A percentile compares a stretch with the other conserved stretches of the same genome.
Conservation (phyloP, 2,113 vertebrate genomes). For the Pipra filicauda region DNA sequence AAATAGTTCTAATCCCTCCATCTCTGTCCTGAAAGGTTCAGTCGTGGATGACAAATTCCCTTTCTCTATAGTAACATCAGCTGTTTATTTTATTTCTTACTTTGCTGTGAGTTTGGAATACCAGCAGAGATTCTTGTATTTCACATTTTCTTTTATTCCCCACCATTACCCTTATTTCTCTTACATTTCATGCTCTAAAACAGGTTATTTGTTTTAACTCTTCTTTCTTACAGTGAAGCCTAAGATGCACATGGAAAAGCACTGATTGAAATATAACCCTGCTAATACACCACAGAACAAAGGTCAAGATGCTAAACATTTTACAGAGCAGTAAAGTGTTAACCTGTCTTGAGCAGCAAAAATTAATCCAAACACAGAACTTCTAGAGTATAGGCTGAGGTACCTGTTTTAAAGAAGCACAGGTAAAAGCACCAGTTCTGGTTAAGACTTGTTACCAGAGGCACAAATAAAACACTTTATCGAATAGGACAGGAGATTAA, state of each 20-base stretch:
- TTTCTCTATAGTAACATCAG: neutral
- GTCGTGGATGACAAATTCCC: neutral
- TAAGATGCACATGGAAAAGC: neutral
- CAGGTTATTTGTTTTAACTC: neutral
- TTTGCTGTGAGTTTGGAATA: neutral
- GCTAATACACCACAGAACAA: neutral
- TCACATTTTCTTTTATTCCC: neutral
- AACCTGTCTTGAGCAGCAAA: neutral
- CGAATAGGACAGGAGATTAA: neutral
- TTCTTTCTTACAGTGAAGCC: neutral
- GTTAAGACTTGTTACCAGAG: neutral
- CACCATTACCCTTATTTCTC: neutral
- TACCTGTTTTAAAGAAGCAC: neutral
- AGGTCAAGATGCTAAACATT: neutral
- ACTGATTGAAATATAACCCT: neutral
- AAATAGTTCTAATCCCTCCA: neutral
- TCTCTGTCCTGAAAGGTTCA: neutral
- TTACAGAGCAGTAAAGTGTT: neutral
- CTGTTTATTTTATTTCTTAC: neutral
- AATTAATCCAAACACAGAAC: neutral
- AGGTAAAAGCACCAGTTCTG: neutral
- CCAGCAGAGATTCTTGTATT: neutral
- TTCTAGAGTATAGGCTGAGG: neutral
- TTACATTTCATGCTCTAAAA: neutral
- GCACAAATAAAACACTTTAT: neutral